phyloP scores from a whole-genome alignment of 2,797 vertebrate species.

The Danionella dracula region DNA sequence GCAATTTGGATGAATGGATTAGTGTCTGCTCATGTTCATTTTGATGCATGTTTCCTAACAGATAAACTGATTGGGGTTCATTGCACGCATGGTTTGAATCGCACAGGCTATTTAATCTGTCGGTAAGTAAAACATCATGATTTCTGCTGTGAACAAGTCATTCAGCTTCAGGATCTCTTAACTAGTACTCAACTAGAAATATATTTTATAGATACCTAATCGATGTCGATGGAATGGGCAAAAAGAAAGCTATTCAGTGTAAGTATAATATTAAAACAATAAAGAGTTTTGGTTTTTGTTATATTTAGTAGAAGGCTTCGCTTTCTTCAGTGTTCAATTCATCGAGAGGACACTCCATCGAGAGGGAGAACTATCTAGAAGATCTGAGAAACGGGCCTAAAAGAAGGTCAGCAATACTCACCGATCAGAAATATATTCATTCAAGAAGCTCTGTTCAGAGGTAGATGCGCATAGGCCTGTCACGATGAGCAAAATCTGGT shows the following conservation, averaged over 20 bases:
- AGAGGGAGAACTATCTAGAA: conserved; percentile 65
- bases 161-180: too few relatives aligned
- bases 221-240: conserved; percentile 67
- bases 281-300: neutral
- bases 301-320: neutral
- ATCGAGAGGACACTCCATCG: conserved; percentile 62
- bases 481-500: too few relatives aligned
- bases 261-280: conserved; percentile 12
- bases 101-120: conserved; percentile 91
- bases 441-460: too few relatives aligned
- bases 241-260: conserved; percentile 53
- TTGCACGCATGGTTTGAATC: conserved; percentile 91
- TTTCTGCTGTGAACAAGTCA: too few relatives aligned
- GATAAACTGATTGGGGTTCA: conserved; percentile 91
- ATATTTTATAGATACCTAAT: conserved; percentile 68
- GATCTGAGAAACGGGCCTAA: conserved; percentile 58
- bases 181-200: too few relatives aligned
- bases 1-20: too few relatives aligned
- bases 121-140: conserved; percentile 72
- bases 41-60: conserved; percentile 53
- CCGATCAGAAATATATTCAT: too few relatives aligned
- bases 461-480: too few relatives aligned
- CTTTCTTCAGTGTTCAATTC: conserved; percentile 64
- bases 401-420: conserved; percentile 57
- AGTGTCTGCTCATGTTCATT: too few relatives aligned